Conservation (phyloP, 92 coral and sea anemone genomes). For the Phymanthus crucifer region DNA sequence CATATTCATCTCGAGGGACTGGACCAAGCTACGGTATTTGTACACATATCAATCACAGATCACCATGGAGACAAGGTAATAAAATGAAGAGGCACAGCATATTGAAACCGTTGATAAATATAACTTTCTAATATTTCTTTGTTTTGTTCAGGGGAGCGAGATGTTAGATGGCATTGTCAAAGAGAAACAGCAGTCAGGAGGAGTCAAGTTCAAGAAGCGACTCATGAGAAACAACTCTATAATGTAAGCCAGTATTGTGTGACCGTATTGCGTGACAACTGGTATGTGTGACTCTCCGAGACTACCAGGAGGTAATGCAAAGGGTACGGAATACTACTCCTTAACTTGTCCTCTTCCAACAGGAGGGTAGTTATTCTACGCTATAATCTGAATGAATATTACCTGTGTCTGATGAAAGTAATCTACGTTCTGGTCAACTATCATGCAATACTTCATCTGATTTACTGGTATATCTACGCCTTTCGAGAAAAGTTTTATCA, state of each 20-base stretch:
- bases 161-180: constrained; percentile 10
- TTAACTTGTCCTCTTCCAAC: no score
- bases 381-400: no score
- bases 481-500: no score
- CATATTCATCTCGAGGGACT: constrained; percentile 77
- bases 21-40: constrained; percentile 74
- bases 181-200: constrained; percentile 58
- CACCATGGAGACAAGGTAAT: constrained; percentile 61
- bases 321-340: no score
- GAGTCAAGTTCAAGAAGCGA: constrained; percentile 60
- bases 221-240: constrained; percentile 35
- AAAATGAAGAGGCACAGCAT: neutral
- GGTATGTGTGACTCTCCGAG: neutral
- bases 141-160: constrained; percentile 12
- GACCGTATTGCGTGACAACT: no score
- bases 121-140: neutral
- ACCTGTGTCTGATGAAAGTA: no score
- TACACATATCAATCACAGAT: constrained; percentile 63
- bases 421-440: no score
- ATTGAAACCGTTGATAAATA: neutral
- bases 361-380: no score
- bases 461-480: no score
- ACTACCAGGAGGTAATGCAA: no score
- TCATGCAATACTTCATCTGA: no score
- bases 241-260: constrained; percentile 9